Conservation (phyloP, 1,140 invertebrate species). For the Gryon sp. region DNA sequence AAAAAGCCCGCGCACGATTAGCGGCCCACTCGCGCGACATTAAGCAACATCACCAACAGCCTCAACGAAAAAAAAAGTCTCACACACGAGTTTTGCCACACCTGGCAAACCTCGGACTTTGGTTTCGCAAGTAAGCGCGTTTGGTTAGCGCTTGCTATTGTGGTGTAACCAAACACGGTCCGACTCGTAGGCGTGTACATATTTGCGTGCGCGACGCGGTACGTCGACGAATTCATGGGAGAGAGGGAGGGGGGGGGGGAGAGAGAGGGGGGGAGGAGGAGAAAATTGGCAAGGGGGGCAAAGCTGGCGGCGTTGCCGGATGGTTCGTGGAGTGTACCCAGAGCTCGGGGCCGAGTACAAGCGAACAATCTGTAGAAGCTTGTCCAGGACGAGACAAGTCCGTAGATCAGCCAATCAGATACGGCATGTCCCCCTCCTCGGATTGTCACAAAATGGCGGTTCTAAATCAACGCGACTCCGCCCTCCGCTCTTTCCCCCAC, state of each 20-base stretch:
- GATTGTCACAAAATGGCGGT: conserved; percentile 80
- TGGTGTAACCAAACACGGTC: conserved; percentile 43
- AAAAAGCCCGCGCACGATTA: too few species aligned
- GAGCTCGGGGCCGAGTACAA: conserved; percentile 76
- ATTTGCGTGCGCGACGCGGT: conserved; percentile 44
- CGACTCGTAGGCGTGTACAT: conserved; percentile 44
- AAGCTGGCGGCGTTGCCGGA: conserved; percentile 69
- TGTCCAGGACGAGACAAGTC: conserved; percentile 78
- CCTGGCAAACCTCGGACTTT: conserved; percentile 7
- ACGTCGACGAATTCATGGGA: too few species aligned
- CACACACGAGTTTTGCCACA: conserved; percentile 29
- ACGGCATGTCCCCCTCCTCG: conserved; percentile 75
- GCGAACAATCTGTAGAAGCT: conserved; percentile 79
- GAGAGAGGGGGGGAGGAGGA: conserved; percentile 23
- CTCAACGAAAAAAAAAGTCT: too few species aligned
- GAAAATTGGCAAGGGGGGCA: conserved; percentile 33
- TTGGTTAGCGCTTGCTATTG: conserved; percentile 45
- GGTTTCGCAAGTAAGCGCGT: conserved; percentile 43
- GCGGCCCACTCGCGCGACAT: too few species aligned
- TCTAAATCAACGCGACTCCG: conserved; percentile 79
- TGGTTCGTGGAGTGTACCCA: conserved; percentile 71
- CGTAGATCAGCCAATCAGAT: conserved; percentile 80
- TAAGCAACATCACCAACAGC: too few species aligned
- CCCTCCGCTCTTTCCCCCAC: conserved; percentile 70
- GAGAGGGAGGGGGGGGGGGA: conserved; percentile 13